phyloP scores from a whole-genome alignment of 2,113 vertebrate genomes.

The Neoarius graeffei region DNA sequence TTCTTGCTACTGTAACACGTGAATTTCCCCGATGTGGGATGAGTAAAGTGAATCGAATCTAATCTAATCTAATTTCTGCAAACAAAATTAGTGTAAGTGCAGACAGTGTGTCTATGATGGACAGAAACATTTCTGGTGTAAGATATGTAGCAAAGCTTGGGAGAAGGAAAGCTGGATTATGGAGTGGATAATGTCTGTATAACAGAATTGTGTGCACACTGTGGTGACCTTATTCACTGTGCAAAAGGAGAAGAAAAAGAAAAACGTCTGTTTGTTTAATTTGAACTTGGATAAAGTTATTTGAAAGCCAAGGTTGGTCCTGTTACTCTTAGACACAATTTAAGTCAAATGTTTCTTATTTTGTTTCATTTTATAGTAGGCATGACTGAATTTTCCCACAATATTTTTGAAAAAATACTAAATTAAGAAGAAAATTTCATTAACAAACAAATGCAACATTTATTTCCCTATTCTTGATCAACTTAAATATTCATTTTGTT shows the following conservation, averaged over 20 bases:
- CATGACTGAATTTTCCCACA: no score
- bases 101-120: background rate
- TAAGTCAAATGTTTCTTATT: background rate
- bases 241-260: background rate
- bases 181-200: background rate
- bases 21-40: no score
- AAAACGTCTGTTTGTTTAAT: background rate
- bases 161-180: background rate
- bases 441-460: no score
- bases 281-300: background rate
- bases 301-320: background rate
- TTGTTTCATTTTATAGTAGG: background rate
- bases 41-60: no score
- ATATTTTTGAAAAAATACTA: no score
- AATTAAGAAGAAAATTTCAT: no score
- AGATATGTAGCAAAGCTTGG: background rate
- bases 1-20: no score
- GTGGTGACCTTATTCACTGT: no score
- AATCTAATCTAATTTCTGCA: no score
- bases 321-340: background rate
- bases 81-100: no score
- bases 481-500: no score
- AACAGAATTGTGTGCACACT: background rate
- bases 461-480: no score
- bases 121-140: background rate